Percentiles rank a stretch among this genome's conserved stretches.
Evolutionary conservation across 2,113 vertebrate species (phyloP).

Genomic region (Phocoena phocoena): DNA sequence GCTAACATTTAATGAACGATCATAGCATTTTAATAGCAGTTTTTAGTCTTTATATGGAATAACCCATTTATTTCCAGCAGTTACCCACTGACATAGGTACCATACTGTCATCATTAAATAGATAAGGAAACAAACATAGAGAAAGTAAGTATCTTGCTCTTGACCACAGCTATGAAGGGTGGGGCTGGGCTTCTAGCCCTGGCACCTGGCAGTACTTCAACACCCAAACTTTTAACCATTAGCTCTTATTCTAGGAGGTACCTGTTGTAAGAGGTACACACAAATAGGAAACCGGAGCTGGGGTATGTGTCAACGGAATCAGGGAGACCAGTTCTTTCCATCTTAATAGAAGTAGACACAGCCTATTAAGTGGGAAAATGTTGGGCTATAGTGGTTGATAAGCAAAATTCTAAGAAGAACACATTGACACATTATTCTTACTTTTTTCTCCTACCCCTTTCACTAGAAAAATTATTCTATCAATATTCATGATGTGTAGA

Average conservation of each 20-base stretch:
- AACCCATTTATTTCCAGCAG: neutral
- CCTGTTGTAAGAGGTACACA: neutral
- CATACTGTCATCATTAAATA: neutral
- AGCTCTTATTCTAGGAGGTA: neutral
- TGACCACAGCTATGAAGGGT: neutral
- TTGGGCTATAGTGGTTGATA: neutral
- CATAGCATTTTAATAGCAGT: neutral
- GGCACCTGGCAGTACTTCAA: neutral
- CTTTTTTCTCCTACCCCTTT: neutral
- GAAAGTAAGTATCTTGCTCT: neutral
- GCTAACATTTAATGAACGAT: neutral
- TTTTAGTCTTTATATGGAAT: neutral
- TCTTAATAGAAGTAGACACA: conserved; percentile 29
- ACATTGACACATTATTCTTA: neutral
- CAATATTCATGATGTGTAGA: neutral
- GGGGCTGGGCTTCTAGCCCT: neutral
- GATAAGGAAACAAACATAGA: neutral
- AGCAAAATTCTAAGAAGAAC: neutral
- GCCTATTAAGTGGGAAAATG: conserved; percentile 8
- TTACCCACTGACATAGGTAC: neutral
- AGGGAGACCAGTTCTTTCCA: neutral
- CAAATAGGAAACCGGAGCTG: neutral
- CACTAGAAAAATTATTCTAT: neutral
- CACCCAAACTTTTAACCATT: neutral
- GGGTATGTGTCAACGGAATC: neutral